phyloP scores from a whole-genome alignment of 2,888 invertebrate species.

The Mythimna pallens region DNA sequence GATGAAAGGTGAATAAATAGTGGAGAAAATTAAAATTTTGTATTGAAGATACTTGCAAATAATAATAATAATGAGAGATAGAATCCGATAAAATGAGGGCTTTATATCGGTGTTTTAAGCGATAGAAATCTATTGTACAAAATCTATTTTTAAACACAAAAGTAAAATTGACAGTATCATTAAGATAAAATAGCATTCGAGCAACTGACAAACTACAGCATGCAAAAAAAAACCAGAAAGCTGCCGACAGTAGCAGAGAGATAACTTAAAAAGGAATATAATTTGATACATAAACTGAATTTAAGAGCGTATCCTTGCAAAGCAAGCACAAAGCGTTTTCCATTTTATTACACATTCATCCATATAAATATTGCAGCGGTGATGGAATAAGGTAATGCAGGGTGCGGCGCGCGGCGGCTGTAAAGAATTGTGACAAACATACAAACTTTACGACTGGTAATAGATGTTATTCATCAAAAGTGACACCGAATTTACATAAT shows the following conservation, averaged over 20 bases:
- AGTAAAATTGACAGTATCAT: background rate
- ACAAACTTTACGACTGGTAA: constrained; percentile 31
- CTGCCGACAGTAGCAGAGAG: constrained; percentile 50
- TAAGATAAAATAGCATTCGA: constrained; percentile 23
- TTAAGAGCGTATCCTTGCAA: constrained; percentile 48
- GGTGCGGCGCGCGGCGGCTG: constrained; percentile 33
- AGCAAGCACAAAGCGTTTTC: constrained; percentile 38
- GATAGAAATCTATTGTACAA: too few species aligned
- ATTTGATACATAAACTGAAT: constrained; percentile 61
- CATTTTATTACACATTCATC: constrained; percentile 62
- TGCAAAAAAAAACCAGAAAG: constrained; percentile 32
- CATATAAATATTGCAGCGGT: constrained; percentile 49
- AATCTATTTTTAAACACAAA: background rate
- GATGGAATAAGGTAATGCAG: constrained; percentile 49
- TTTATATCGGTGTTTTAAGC: background rate
- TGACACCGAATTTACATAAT: constrained; percentile 31
- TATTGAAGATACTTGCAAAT: background rate
- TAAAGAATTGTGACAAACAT: constrained; percentile 53
- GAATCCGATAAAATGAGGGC: background rate
- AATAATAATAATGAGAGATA: background rate
- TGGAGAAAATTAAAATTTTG: background rate
- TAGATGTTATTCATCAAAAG: constrained; percentile 35
- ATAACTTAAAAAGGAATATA: constrained; percentile 62
- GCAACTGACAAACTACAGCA: constrained; percentile 8
- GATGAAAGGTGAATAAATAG: constrained; percentile 1